Evolutionary conservation across 2,888 invertebrate species (phyloP).

Genomic region (Drosophila borealis): DNA sequence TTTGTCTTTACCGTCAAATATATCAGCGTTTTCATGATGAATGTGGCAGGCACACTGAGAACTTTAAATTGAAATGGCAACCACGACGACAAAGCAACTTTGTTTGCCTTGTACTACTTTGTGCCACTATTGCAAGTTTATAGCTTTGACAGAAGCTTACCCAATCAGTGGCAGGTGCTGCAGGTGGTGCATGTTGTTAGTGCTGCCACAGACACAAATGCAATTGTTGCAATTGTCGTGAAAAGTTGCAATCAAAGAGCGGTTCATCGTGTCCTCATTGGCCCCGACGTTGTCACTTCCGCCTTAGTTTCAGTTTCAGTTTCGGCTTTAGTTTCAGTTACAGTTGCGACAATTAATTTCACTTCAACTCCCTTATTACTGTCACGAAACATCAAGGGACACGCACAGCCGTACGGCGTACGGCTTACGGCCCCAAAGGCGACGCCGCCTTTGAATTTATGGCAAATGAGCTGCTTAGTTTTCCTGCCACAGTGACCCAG

Average conservation of each 20-base stretch:
- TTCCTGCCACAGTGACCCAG: conserved; percentile 42
- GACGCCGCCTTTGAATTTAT: conserved; percentile 60
- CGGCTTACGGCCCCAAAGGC: conserved; percentile 46
- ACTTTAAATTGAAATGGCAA: conserved; percentile 45
- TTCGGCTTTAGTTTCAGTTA: conserved; percentile 35
- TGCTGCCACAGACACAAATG: conserved; percentile 9
- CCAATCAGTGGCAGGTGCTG: conserved; percentile 24
- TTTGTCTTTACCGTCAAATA: conserved; percentile 5
- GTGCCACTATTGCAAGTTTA: conserved; percentile 14
- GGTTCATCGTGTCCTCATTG: conserved; percentile 1
- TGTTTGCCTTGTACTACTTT: conserved; percentile 60
- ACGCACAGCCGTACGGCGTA: conserved; percentile 64
- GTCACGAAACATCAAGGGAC: conserved; percentile 71
- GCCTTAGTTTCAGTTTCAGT: conserved; percentile 15
- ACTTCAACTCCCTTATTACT: conserved; percentile 71
- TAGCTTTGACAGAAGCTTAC: conserved; percentile 3
- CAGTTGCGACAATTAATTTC: conserved; percentile 75
- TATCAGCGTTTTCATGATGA: conserved; percentile 7
- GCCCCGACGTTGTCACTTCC: conserved; percentile 42
- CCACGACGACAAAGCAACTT: conserved; percentile 43
- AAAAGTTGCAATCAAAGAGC: conserved; percentile 27
- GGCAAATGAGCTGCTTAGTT: conserved; percentile 63
- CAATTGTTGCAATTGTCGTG: conserved; percentile 11
- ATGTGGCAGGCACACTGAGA: conserved; percentile 30
- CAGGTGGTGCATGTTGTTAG: conserved; percentile 26